Evolutionary conservation across 1,140 invertebrate species (phyloP).

Genomic region (Chionoecetes opilio): DNA sequence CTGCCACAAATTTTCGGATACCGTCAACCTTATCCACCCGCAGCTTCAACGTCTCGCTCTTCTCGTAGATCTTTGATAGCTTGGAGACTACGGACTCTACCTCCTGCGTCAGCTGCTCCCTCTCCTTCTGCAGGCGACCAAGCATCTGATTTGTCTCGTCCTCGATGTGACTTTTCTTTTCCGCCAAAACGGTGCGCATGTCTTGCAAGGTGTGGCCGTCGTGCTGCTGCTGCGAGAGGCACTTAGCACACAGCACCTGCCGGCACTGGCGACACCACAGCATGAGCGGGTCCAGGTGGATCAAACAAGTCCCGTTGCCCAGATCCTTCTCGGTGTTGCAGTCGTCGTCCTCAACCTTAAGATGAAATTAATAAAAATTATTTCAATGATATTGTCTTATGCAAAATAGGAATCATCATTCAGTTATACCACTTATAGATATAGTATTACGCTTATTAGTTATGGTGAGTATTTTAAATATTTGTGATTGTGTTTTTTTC

Average conservation of each 20-base stretch:
- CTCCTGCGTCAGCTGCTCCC: not conserved
- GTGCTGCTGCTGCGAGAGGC: conserved; percentile 49
- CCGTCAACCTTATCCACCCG: not conserved
- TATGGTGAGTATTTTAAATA: not conserved
- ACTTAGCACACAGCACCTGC: conserved; percentile 53
- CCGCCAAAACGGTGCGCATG: not conserved
- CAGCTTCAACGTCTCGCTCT: not conserved
- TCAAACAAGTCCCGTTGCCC: not conserved
- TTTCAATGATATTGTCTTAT: not conserved
- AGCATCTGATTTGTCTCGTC: not conserved
- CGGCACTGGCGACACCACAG: conserved; percentile 52
- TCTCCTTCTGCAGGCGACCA: conserved; percentile 33
- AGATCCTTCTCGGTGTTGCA: not conserved
- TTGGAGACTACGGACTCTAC: not conserved
- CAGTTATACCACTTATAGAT: not conserved
- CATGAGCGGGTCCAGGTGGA: not conserved
- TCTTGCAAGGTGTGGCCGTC: conserved; percentile 12
- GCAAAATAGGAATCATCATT: not conserved
- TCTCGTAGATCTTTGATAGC: not conserved
- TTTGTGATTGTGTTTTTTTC: not conserved
- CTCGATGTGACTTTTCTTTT: conserved; percentile 53
- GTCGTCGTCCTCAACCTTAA: not conserved
- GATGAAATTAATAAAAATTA: not conserved
- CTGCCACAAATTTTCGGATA: not conserved
- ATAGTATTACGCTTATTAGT: not conserved